Percentiles rank a stretch among this genome's conserved stretches.
These are phyloP conservation scores for Picathartes gymnocephalus DNA, from an alignment of 2,113 vertebrate species.

Conservation along the genomic window DNA sequence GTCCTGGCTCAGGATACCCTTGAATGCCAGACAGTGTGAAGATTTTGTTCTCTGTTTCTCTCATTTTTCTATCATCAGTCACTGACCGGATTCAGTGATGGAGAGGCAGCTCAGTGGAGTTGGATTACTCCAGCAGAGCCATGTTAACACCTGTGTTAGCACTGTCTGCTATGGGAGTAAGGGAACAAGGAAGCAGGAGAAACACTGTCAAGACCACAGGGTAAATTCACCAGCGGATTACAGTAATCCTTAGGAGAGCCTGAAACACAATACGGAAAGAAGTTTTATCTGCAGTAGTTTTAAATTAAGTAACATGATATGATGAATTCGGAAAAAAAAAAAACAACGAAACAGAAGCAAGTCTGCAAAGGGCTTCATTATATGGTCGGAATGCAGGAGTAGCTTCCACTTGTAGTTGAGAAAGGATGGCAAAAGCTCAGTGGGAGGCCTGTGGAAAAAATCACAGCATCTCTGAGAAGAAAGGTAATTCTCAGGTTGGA, in stretches of 20 bases:
- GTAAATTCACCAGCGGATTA: not conserved
- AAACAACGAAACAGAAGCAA: not conserved
- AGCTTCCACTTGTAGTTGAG: not conserved
- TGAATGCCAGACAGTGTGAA: not conserved
- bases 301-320: not conserved
- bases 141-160: not conserved
- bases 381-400: not conserved
- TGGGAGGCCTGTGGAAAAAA: not conserved
- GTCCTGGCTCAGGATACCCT: not conserved
- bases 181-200: rapidly evolving
- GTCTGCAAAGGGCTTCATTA: not conserved
- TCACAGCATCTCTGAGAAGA: not conserved
- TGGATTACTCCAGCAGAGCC: not conserved
- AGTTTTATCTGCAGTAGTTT: not conserved
- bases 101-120: not conserved
- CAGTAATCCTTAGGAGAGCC: not conserved
- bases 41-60: not conserved
- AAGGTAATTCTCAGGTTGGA: not conserved
- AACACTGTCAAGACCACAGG: not conserved
- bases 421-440: not conserved
- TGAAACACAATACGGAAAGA: not conserved
- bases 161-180: not conserved
- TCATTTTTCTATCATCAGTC: not conserved
- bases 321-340: not conserved
- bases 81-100: not conserved